A percentile compares a stretch with the other conserved stretches of the same genome.
Evolutionary conservation across 2,797 vertebrate species (phyloP).

Genomic region (Hylomyscus alleni): DNA sequence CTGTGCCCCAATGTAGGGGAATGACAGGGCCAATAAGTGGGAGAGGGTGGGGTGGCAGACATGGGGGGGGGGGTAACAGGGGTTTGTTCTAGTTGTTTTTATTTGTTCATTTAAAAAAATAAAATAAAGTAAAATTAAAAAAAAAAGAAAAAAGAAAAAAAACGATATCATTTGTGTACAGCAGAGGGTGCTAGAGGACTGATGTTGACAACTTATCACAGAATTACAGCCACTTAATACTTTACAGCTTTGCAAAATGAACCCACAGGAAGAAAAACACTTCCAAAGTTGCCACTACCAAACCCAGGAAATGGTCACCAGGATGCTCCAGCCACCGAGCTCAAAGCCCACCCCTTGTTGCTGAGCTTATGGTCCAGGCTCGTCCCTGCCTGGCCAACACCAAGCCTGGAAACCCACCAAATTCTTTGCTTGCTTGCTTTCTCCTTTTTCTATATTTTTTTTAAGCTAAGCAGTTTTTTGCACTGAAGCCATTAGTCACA

Average conservation of each 20-base stretch:
- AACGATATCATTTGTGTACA: not conserved
- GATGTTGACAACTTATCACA: not conserved
- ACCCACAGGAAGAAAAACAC: not conserved
- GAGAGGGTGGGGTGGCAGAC: no score
- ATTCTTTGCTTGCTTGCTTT: not conserved
- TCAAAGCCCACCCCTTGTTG: accelerated
- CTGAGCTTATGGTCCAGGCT: accelerated
- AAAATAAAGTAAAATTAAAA: no score
- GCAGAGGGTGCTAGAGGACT: not conserved
- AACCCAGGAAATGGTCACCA: accelerated
- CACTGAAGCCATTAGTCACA: not conserved
- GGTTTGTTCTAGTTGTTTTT: no score
- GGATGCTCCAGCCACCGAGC: accelerated
- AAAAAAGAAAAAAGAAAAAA: not conserved
- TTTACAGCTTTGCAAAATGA: constrained; percentile 9
- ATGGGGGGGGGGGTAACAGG: no score
- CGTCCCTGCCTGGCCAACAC: accelerated
- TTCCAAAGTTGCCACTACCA: not conserved
- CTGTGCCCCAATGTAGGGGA: no score
- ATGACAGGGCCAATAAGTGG: no score
- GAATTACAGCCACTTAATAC: not conserved
- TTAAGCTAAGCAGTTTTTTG: not conserved
- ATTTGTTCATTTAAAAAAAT: no score
- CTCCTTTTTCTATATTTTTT: not conserved
- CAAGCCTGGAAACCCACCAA: not conserved